Evolutionary conservation across 1,140 invertebrate genomes (phyloP), one percentile per base, ranked within the genome.

Genomic region (Pachyrhynchus sulphureomaculatus): DNA sequence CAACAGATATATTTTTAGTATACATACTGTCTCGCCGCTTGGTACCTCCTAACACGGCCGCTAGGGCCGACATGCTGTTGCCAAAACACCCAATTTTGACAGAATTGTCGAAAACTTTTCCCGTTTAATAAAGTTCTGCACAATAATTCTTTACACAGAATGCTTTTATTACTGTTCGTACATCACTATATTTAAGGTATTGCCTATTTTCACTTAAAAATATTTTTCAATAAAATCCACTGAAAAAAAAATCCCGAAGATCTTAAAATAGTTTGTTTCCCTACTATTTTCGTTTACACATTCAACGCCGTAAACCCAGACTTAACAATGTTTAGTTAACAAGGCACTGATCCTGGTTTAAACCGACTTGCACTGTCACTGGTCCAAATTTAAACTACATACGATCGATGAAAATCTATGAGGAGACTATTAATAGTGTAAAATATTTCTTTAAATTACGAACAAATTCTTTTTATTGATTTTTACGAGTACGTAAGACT

Each of bases 41-140:
- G 6, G 68, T 71, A 21, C 69, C 65, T 10, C 73, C 65, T 8
- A 74, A 63, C 26, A 72, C 60, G 32, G 64, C 68, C 42, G 69
- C 69, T n/a, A 71, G 51, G 48, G 71, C 70, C 53, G 74, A 75
- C 75, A 76, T 77, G 20, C 62, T 66, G 56, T 66, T 62, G 52
- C 44, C 51, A 33, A 70, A 72, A 64, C 66, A 74, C 69, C 71
- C 72, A 74, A 71, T 72, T 64, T 68, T 72, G 67, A 54, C 60
- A 62, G 23, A 23, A n/a, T 6, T 33, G 8, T 26, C 20, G 5
- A 9, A 45, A 21, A 45, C n/a, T 10, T 45, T 13, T 34, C 13
- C 1, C 13, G 33, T 13, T n/a, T n/a, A n/a, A n/a, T n/a, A n/a
- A n/a, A n/a, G n/a, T n/a, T n/a, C n/a, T n/a, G n/a, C n/a, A n/a